Evolutionary conservation across 2,113 vertebrate genomes (phyloP).

Genomic region (Psammodynastes pulverulentus): DNA sequence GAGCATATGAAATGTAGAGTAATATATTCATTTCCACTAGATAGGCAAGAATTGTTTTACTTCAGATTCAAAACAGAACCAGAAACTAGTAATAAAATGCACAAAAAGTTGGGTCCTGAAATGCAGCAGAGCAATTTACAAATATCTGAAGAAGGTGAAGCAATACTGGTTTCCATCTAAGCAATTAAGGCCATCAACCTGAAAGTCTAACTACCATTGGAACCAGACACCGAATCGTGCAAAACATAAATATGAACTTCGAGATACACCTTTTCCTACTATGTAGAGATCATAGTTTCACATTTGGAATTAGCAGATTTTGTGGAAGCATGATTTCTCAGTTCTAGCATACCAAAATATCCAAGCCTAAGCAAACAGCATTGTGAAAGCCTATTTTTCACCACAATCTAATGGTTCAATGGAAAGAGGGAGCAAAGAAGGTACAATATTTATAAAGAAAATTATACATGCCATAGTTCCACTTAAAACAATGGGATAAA

Average conservation of each 20-base stretch:
- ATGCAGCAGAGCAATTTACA: neutral
- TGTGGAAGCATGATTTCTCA: neutral
- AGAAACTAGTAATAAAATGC: neutral
- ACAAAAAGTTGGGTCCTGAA: neutral
- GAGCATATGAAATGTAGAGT: neutral
- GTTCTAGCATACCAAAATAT: neutral
- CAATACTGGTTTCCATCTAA: neutral
- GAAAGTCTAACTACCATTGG: neutral
- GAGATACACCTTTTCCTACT: neutral
- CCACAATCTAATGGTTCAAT: neutral
- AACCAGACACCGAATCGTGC: neutral
- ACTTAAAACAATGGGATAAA: neutral
- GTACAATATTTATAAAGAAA: neutral
- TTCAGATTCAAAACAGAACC: neutral
- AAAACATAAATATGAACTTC: neutral
- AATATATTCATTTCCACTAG: neutral
- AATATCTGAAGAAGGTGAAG: neutral
- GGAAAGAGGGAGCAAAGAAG: neutral
- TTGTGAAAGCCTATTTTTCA: neutral
- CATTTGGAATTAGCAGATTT: neutral
- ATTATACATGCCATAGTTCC: neutral
- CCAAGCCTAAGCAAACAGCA: neutral
- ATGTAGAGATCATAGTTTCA: neutral
- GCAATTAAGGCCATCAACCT: neutral
- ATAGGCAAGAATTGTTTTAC: neutral